Percentiles rank a stretch among this genome's conserved stretches.
Evolutionary conservation across 2,797 vertebrate genomes (phyloP).

Genomic region (Sitta carolinensis): DNA sequence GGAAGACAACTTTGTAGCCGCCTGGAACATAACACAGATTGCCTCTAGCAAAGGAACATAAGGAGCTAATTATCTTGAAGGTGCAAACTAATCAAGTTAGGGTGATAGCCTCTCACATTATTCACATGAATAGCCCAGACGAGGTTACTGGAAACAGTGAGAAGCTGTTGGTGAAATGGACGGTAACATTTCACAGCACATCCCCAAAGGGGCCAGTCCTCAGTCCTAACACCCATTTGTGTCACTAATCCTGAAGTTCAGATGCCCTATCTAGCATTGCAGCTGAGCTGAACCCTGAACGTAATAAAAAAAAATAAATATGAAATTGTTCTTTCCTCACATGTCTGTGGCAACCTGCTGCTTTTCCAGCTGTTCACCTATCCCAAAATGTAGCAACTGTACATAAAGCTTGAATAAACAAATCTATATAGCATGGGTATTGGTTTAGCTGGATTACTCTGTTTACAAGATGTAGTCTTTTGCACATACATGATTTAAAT

Average conservation of each 20-base stretch:
- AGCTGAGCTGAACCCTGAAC: background rate
- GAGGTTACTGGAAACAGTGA: background rate
- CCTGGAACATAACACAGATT: constrained; percentile 33
- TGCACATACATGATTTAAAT: background rate
- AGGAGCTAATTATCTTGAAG: constrained; percentile 61
- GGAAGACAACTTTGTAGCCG: constrained; percentile 12
- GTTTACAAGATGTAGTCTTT: background rate
- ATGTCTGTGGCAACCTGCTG: background rate
- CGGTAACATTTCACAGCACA: background rate
- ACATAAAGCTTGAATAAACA: background rate
- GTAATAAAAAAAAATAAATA: background rate
- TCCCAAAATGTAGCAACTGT: background rate
- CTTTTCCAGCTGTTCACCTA: constrained; percentile 43
- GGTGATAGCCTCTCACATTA: background rate
- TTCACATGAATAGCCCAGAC: constrained; percentile 5
- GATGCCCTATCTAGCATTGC: background rate
- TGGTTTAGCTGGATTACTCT: background rate
- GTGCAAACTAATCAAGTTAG: constrained; percentile 52
- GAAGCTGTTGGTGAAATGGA: background rate
- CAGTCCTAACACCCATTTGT: background rate
- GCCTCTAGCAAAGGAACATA: constrained; percentile 47
- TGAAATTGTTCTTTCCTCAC: background rate
- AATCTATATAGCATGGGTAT: background rate
- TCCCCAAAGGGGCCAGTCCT: background rate
- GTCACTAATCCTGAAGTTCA: background rate